Conservation (phyloP, 2,113 vertebrate genomes). For the Melospiza melodia region DNA sequence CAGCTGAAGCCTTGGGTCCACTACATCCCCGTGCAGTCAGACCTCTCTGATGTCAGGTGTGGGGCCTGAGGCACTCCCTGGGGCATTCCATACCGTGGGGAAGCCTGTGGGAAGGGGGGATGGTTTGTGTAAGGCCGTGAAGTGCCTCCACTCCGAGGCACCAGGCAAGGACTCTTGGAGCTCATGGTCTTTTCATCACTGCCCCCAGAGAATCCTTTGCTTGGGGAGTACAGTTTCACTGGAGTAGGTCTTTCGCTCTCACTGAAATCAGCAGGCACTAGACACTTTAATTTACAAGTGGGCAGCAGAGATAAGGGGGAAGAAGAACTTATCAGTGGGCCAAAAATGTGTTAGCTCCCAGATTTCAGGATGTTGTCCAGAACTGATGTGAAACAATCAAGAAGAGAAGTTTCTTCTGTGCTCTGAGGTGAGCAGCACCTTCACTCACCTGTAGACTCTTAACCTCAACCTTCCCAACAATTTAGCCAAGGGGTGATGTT, state of each 20-base stretch:
- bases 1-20: slow-evolving; percentile 96
- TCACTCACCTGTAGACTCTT: neutral
- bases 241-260: neutral
- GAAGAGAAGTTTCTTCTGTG: neutral
- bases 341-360: neutral
- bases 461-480: neutral
- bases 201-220: neutral
- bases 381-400: neutral
- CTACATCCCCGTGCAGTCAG: slow-evolving; percentile 90
- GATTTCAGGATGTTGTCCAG: neutral
- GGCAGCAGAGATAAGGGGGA: neutral
- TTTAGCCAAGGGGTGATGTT: neutral
- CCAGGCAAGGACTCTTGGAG: neutral
- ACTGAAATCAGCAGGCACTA: neutral
- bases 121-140: neutral
- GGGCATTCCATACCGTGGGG: neutral
- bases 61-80: neutral
- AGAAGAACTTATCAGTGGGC: neutral
- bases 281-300: neutral
- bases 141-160: neutral
- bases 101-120: neutral
- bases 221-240: neutral
- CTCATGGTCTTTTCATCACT: neutral
- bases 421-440: neutral
- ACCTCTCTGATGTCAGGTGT: slow-evolving; percentile 92